Evolutionary conservation across 2,888 invertebrate genomes (phyloP).

Genomic region (Eupithecia subumbrata): DNA sequence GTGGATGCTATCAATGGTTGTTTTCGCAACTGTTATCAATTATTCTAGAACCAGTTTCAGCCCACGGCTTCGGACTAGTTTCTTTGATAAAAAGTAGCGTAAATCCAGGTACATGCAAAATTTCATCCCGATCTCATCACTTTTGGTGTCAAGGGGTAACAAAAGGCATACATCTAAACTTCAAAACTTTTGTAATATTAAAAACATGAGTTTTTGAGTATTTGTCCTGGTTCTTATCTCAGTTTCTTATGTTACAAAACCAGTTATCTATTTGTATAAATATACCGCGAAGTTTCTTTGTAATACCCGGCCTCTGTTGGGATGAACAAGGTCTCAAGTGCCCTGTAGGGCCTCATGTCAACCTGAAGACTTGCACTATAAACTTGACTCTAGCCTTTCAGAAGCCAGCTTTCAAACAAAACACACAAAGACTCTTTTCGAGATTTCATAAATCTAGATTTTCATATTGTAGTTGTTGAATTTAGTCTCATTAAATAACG

Average conservation of each 20-base stretch:
- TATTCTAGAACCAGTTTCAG: no score
- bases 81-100: no score
- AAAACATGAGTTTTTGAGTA: neutral
- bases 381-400: slow-evolving; percentile 6
- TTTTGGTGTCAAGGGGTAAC: no score
- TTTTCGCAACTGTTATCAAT: no score
- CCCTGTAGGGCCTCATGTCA: neutral
- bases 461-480: neutral
- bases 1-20: no score
- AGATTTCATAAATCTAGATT: neutral
- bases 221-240: neutral
- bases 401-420: slow-evolving; percentile 1
- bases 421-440: neutral
- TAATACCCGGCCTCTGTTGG: neutral
- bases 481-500: no score
- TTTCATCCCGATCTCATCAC: no score
- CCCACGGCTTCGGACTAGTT: no score
- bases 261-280: neutral
- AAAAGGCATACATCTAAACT: neutral
- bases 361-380: slow-evolving; percentile 1
- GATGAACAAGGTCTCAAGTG: neutral
- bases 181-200: no score
- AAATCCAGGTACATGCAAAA: no score
- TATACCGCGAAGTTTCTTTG: neutral
- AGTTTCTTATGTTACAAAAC: neutral